Evolutionary conservation across 2,888 invertebrate genomes (phyloP).

Genomic region (Piscicola geometra): DNA sequence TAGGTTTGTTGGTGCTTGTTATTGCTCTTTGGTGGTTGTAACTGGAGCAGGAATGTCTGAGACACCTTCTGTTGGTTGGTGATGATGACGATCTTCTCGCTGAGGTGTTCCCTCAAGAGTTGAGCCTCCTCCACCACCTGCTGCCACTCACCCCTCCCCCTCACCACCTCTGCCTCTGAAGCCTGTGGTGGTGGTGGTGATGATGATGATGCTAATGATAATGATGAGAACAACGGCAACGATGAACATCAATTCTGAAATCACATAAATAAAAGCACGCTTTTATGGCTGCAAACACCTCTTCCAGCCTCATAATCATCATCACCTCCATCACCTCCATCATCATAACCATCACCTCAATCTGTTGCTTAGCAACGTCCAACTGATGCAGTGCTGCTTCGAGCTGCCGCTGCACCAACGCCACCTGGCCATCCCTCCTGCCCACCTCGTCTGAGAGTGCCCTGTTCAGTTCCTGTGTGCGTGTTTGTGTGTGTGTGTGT

Average conservation of each 20-base stretch:
- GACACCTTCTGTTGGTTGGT: neutral
- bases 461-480: too few species aligned
- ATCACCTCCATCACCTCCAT: neutral
- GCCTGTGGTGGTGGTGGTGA: slow-evolving; percentile 42
- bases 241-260: too few species aligned
- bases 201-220: too few species aligned
- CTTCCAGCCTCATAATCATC: neutral
- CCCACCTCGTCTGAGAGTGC: neutral
- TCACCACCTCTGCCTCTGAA: slow-evolving; percentile 48
- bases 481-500: too few species aligned
- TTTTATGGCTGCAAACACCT: too few species aligned
- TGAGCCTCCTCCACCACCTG: neutral
- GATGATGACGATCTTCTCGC: neutral
- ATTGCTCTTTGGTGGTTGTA: too few species aligned
- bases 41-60: neutral
- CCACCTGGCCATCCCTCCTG: neutral
- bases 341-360: slow-evolving; percentile 19
- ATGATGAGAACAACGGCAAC: too few species aligned
- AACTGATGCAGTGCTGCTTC: neutral
- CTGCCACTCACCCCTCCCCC: slow-evolving; percentile 30
- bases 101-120: neutral
- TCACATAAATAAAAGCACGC: too few species aligned
- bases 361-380: slow-evolving; percentile 1
- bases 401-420: neutral
- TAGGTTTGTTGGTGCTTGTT: too few species aligned